Percentiles rank a stretch among this genome's conserved stretches.
Evolutionary conservation across 2,888 invertebrate genomes (phyloP).

Genomic region (Hypsopygia costalis): DNA sequence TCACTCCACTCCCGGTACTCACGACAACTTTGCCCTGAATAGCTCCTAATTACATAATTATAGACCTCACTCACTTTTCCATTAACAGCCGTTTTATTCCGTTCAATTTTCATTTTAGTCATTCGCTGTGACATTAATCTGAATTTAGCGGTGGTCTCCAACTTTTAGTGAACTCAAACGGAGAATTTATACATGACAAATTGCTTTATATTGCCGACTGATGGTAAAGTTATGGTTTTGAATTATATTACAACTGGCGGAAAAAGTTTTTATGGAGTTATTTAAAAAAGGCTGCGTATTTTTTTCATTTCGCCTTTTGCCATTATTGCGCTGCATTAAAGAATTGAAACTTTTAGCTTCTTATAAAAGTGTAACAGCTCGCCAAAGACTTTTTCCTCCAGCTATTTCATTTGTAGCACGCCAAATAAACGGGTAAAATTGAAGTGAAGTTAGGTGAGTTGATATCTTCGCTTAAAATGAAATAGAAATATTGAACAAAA

Average conservation of each 20-base stretch:
- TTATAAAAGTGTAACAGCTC: no score
- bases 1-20: constrained; percentile 11
- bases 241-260: background rate
- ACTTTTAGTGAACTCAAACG: background rate
- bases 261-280: no score
- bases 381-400: no score
- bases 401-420: no score
- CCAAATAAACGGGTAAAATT: no score
- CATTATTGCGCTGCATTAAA: no score
- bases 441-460: no score
- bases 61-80: constrained; percentile 9
- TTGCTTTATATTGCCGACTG: background rate
- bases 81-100: constrained; percentile 6
- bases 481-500: no score
- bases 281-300: no score
- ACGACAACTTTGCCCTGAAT: constrained; percentile 8
- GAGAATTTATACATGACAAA: background rate
- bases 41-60: constrained; percentile 8
- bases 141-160: background rate
- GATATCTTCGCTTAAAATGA: no score
- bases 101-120: constrained; percentile 4
- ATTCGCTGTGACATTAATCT: constrained; percentile 4
- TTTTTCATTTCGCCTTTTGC: no score
- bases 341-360: no score
- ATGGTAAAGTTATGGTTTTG: background rate